Conservation (phyloP, 2,888 invertebrate species). For the Zelleria hepariella region DNA sequence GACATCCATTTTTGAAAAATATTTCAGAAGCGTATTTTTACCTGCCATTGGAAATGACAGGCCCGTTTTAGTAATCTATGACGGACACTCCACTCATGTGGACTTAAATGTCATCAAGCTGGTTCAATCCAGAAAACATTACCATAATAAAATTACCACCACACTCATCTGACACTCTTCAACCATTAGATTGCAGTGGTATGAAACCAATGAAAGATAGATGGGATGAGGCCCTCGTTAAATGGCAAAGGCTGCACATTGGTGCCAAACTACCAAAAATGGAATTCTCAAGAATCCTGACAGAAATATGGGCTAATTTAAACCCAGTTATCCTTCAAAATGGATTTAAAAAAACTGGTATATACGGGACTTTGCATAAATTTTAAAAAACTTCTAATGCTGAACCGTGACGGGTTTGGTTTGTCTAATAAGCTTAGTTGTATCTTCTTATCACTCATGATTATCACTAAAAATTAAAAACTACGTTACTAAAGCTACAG, state of each 20-base stretch:
- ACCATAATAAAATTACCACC: constrained; percentile 19
- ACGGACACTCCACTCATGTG: constrained; percentile 23
- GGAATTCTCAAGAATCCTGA: constrained; percentile 18
- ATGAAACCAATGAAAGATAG: constrained; percentile 22
- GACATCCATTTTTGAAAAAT: constrained; percentile 9
- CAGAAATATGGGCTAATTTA: constrained; percentile 17
- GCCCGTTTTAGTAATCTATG: constrained; percentile 22
- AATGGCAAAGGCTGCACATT: constrained; percentile 20
- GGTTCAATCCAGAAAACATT: constrained; percentile 13
- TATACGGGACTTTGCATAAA: too few relatives aligned
- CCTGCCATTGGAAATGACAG: constrained; percentile 14
- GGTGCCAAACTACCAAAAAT: constrained; percentile 18
- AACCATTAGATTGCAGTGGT: constrained; percentile 20
- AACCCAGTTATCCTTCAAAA: constrained; percentile 14
- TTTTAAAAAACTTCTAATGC: too few relatives aligned
- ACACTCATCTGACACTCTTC: constrained; percentile 19
- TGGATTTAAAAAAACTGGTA: constrained; percentile 17
- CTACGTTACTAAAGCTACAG: too few relatives aligned
- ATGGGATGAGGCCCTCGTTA: constrained; percentile 19
- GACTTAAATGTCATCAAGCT: constrained; percentile 18
- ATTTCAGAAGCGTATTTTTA: constrained; percentile 12
- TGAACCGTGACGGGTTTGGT: too few relatives aligned
- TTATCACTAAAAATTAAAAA: too few relatives aligned
- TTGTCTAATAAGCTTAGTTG: too few relatives aligned
- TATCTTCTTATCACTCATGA: too few relatives aligned